Conservation (phyloP, 1,140 invertebrate genomes). For the Druon quercuslanigerum region DNA sequence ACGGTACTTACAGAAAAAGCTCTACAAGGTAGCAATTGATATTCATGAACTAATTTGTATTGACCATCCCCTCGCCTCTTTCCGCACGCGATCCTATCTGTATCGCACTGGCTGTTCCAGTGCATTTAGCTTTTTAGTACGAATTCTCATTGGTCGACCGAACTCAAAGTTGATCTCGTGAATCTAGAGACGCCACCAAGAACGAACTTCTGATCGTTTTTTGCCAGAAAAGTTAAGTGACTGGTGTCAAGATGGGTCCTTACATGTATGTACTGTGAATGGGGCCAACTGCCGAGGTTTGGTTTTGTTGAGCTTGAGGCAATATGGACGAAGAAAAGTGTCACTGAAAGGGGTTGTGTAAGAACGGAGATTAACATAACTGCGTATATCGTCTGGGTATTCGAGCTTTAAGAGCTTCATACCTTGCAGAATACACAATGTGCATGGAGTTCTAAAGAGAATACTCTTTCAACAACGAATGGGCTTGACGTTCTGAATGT, state of each 20-base stretch:
- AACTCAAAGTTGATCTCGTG: neutral
- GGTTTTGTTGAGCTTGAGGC: slow-evolving; percentile 32
- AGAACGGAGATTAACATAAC: slow-evolving; percentile 55
- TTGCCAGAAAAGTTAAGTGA: slow-evolving; percentile 46
- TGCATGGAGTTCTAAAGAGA: no score
- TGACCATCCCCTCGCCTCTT: neutral
- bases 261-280: slow-evolving; percentile 46
- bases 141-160: neutral
- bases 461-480: no score
- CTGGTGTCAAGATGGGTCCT: slow-evolving; percentile 53
- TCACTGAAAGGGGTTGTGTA: slow-evolving; percentile 37
- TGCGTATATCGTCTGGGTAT: slow-evolving; percentile 51
- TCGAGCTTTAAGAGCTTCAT: slow-evolving; percentile 55
- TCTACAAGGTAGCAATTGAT: slow-evolving; percentile 19
- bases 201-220: neutral
- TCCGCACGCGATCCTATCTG: neutral
- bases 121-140: neutral
- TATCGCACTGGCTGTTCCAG: neutral
- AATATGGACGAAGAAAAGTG: neutral
- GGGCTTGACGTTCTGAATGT: no score
- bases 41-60: slow-evolving; percentile 30
- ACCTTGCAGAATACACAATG: slow-evolving; percentile 29
- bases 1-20: slow-evolving; percentile 15
- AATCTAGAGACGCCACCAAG: neutral
- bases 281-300: slow-evolving; percentile 32